Percentiles rank a stretch among this genome's conserved stretches.
These are phyloP conservation scores for Hucho hucho DNA, from an alignment of 2,113 vertebrate genomes.

Conservation along the genomic window DNA sequence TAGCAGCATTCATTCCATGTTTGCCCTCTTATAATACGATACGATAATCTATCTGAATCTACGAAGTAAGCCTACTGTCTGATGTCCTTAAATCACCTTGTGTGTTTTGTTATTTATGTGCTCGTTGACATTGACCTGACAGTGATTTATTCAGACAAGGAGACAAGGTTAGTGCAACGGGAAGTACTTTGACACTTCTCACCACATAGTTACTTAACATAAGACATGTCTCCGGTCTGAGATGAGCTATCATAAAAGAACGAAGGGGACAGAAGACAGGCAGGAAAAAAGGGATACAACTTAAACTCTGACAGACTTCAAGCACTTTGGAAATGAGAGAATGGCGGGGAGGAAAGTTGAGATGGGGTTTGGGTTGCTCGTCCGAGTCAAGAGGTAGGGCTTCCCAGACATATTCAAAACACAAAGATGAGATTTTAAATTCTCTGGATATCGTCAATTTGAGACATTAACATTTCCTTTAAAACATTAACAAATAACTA, in stretches of 20 bases:
- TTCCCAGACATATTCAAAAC: background rate
- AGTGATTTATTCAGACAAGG: background rate
- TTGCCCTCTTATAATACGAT: background rate
- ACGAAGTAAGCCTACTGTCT: background rate
- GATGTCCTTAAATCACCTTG: background rate
- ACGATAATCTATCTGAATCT: no score
- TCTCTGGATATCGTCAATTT: constrained; percentile 25
- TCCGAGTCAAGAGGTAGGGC: constrained; percentile 21
- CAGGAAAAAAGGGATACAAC: constrained; percentile 26
- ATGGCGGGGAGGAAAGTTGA: constrained; percentile 37
- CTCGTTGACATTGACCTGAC: constrained; percentile 8
- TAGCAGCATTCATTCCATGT: background rate
- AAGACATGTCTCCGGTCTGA: constrained; percentile 41
- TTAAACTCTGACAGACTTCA: constrained; percentile 19
- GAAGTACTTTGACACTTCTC: constrained; percentile 31
- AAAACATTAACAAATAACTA: background rate
- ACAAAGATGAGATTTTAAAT: background rate
- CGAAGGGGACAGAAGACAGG: background rate
- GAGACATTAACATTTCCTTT: constrained; percentile 20
- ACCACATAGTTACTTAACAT: constrained; percentile 37
- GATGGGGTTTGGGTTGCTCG: background rate
- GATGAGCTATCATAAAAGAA: constrained; percentile 42
- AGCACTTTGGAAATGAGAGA: constrained; percentile 16
- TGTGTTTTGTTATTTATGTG: background rate
- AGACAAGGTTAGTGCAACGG: constrained; percentile 25